phyloP scores from a whole-genome alignment of 2,888 invertebrate species.

The Aleiodes testaceus region DNA sequence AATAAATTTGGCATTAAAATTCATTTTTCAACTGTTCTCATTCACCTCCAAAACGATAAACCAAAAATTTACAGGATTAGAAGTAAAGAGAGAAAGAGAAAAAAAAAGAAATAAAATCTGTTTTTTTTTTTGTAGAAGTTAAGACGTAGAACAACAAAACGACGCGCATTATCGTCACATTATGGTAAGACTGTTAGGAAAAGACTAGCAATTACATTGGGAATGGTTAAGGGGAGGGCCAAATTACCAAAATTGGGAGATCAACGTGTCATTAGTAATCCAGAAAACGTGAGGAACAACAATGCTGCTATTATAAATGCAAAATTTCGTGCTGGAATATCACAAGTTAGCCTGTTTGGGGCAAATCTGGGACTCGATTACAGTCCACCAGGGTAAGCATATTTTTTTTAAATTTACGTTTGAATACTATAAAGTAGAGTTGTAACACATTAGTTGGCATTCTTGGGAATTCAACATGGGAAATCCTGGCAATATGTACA shows the following conservation, averaged over 20 bases:
- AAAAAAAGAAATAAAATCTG: conserved; percentile 21
- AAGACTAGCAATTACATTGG: conserved; percentile 74
- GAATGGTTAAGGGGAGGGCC: conserved; percentile 65
- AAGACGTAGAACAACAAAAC: conserved; percentile 48
- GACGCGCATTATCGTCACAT: conserved; percentile 60
- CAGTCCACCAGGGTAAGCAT: conserved; percentile 68
- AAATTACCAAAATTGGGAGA: conserved; percentile 42
- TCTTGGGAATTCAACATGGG: too few species aligned
- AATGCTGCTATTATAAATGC: conserved; percentile 52
- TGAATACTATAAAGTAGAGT: not conserved
- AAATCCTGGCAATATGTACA: too few species aligned
- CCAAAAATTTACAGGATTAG: not conserved
- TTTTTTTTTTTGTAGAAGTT: conserved; percentile 60
- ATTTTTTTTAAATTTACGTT: conserved; percentile 1
- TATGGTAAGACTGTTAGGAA: conserved; percentile 71
- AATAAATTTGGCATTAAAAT: conserved; percentile 40
- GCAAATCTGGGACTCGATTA: conserved; percentile 80
- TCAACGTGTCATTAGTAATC: conserved; percentile 57
- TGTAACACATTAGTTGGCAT: not conserved
- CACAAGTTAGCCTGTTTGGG: conserved; percentile 80
- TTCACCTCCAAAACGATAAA: conserved; percentile 16
- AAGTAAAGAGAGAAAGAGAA: not conserved
- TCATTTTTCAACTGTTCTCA: conserved; percentile 35
- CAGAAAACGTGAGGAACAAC: conserved; percentile 45
- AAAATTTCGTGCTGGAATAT: conserved; percentile 74